Percentiles rank a stretch among this genome's conserved stretches.
Conservation (phyloP, 2,797 vertebrate species). For the Mormyrops boulengeri region DNA sequence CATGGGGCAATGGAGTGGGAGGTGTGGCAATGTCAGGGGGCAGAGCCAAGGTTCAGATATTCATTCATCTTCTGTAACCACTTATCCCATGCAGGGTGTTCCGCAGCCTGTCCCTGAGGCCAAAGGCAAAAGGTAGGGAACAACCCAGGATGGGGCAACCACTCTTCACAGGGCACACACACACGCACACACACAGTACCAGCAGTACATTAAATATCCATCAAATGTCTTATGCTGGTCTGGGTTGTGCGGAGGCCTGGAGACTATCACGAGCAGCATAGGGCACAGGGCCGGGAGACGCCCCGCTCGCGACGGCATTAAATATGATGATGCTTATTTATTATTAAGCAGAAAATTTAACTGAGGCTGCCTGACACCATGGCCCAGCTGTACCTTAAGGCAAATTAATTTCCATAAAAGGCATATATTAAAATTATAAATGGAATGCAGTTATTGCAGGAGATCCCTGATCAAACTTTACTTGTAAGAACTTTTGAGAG, state of each 20-base stretch:
- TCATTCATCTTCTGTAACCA: background rate
- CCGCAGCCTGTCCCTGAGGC: background rate
- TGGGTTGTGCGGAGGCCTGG: background rate
- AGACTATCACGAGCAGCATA: background rate
- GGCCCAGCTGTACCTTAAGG: background rate
- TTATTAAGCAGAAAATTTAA: conserved; percentile 29
- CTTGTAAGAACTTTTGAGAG: background rate
- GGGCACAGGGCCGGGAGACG: background rate
- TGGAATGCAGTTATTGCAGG: background rate
- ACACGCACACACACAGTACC: background rate
- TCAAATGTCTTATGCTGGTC: background rate
- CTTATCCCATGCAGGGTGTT: background rate
- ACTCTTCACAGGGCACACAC: background rate
- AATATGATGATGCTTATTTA: conserved; percentile 21
- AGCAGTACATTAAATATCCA: background rate
- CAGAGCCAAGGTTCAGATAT: conserved; percentile 21
- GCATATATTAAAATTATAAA: background rate
- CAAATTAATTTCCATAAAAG: background rate
- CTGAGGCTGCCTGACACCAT: background rate
- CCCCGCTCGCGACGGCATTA: background rate
- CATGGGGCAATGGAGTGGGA: conserved; percentile 3
- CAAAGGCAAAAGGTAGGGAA: background rate
- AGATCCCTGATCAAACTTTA: background rate
- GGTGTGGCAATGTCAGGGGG: background rate
- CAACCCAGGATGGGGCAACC: background rate